Base-by-base conservation (phyloP, 2,888 invertebrate genomes). In the Orchesella flavescens region DNA sequence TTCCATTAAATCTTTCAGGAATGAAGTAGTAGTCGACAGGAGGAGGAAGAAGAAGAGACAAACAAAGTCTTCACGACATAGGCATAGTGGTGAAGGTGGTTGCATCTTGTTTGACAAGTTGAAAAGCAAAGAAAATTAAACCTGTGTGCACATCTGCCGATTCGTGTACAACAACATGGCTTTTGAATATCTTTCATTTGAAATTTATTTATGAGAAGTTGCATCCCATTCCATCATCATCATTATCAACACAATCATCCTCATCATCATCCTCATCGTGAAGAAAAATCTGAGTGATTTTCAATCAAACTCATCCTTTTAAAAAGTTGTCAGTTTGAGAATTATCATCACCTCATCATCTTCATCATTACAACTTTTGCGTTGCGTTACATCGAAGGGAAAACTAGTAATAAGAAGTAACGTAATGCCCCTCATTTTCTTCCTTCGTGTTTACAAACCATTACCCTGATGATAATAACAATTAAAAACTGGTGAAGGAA, bases 121-220 rank as follows among this genome's bases (percentile, higher is more conserved):
- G 74, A 49, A 74, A 53, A 53, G 63, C 49, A 74, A 61, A 74
- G 44, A 73, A 65, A 65, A 65, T 65, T 65, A 43, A 65, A 17
- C 65, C 44, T 65, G 15, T 57, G 61, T 61, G 68, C 69, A 53
- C 69, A 80, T 80, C 80, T 80, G 80, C 68, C 73, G 43, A 73
- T 59, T 77, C 55, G 34, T 55, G 34, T 69, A 19, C 53, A 15
- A 63, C 21, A 24, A 63, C 21, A 23, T 24, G 17, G 3, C 17
- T 63, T 23, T 63, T 63, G 12, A 63, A 9, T 23, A 63, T 63
- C 21, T 63, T 23, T 63, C 23, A 24, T 23, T 63, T 63, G 23
- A 63, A 63, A 15, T 63, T 63, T 24, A 63, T 23, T 63, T 63
- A 63, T n/a, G 34, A 49, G 15, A 49, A 10, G 49, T 49, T 49